These are phyloP conservation scores for Numida meleagris DNA, from an alignment of 2,113 vertebrate species.

Conservation along the genomic window DNA sequence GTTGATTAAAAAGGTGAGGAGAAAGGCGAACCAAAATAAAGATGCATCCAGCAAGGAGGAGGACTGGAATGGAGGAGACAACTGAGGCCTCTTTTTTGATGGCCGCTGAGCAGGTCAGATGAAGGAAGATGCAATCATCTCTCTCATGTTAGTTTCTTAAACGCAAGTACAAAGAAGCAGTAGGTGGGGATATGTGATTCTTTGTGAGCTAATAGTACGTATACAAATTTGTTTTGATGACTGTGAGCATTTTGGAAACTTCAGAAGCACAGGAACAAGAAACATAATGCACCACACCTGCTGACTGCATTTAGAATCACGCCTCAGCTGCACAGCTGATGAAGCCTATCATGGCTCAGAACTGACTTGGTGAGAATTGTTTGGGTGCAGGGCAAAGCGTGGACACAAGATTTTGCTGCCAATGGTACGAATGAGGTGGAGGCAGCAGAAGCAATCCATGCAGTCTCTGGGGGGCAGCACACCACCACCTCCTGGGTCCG, in stretches of 20 bases:
- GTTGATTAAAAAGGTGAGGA: not conserved
- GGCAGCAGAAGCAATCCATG: not conserved
- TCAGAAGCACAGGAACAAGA: not conserved
- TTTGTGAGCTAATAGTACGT: not conserved
- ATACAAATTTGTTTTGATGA: not conserved
- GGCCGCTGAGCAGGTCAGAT: not conserved
- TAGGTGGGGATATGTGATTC: not conserved
- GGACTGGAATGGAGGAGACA: not conserved
- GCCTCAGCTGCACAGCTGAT: not conserved
- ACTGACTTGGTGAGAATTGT: not conserved
- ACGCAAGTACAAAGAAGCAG: not conserved
- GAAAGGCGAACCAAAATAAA: not conserved
- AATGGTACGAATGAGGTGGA: not conserved
- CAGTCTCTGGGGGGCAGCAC: conserved; percentile 59
- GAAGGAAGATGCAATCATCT: not conserved
- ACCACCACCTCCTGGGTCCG: conserved; percentile 16
- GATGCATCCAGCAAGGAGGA: not conserved
- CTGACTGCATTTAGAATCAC: not conserved
- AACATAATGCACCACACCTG: not conserved
- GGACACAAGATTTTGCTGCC: not conserved
- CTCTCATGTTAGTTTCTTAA: not conserved
- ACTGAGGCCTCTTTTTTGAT: not conserved
- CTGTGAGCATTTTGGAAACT: not conserved
- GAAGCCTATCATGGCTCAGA: not conserved
- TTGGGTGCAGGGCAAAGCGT: not conserved